Percentiles rank a stretch among this genome's conserved stretches.
Conservation (phyloP, 2,888 invertebrate species). For the Chrysolina haemoptera region DNA sequence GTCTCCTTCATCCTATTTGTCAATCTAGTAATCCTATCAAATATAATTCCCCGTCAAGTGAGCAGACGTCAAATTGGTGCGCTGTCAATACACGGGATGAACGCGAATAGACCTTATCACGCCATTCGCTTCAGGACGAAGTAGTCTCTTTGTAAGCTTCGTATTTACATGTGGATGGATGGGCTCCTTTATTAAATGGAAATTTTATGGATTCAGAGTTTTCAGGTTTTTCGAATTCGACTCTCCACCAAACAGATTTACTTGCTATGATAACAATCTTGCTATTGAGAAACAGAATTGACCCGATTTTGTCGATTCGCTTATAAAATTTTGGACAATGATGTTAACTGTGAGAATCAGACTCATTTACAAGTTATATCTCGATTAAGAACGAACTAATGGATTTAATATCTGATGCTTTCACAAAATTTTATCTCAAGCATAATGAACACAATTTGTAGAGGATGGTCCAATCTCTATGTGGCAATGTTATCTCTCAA, state of each 20-base stretch:
- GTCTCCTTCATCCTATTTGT: slow-evolving; percentile 68
- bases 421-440: neutral
- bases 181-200: neutral
- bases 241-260: too few species aligned
- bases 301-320: too few species aligned
- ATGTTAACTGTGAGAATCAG: too few species aligned
- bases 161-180: slow-evolving; percentile 16
- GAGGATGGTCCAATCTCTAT: too few species aligned
- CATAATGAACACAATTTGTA: too few species aligned
- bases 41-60: slow-evolving; percentile 67
- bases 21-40: slow-evolving; percentile 69
- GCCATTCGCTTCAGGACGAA: slow-evolving; percentile 26
- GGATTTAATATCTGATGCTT: neutral
- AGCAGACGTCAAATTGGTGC: slow-evolving; percentile 67
- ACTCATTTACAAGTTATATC: too few species aligned
- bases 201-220: neutral
- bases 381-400: too few species aligned
- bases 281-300: too few species aligned
- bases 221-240: too few species aligned
- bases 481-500: too few species aligned
- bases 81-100: slow-evolving; percentile 63
- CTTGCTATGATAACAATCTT: too few species aligned
- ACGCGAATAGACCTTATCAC: slow-evolving; percentile 44
- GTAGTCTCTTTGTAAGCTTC: slow-evolving; percentile 7
- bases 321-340: too few species aligned